Evolutionary conservation across 2,888 invertebrate genomes (phyloP), one percentile per base, ranked within the genome.

Genomic region (Acleris holmiana): DNA sequence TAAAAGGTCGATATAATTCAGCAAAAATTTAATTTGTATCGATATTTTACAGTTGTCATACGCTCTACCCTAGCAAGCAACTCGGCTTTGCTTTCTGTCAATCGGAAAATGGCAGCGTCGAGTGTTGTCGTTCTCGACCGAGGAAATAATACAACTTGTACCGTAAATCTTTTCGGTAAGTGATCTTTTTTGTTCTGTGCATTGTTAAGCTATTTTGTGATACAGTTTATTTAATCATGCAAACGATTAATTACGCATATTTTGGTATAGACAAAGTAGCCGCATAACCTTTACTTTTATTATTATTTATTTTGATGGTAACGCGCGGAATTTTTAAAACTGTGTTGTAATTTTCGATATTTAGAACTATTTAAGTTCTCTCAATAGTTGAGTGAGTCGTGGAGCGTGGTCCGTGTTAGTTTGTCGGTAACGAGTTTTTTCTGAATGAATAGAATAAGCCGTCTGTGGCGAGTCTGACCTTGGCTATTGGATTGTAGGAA

Each of bases 111-210:
- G 94, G 94, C 94, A 95, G 97, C 97, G 94, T 97, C 98, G 87
- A 97, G 97, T 95, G 98, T 98, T 93, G 98, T 98, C 92, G 97
- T 98, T 85, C 94, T 97, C 85, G 98, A 98, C 93, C 95, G 98
- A 91, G 98, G 98, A 91, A 98, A 98, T 94, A 98, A 98, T 94
- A 98, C 98, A 89, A 98, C 98, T 88, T 98, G 98, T 93, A 98
- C 98, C 84, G 97, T 98, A 90, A 98, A 98, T 94, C 95, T 98
- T 92, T 98, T 98, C 93, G 98, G 98, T 98, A 93, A 95, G 95
- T 93, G 73, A 71, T 69, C 64, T 41, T 49, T 71, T 73, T 68
- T 53, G 55, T 69, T 68, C 67, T 69, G 71, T 67, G 69, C 46
- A 23, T 61, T 66, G 49, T 47, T 65, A 58, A 55, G 48, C 48